A percentile compares a stretch with the other conserved stretches of the same genome.
phyloP scores from a whole-genome alignment of 1,140 invertebrate species.

The Diprion similis region DNA sequence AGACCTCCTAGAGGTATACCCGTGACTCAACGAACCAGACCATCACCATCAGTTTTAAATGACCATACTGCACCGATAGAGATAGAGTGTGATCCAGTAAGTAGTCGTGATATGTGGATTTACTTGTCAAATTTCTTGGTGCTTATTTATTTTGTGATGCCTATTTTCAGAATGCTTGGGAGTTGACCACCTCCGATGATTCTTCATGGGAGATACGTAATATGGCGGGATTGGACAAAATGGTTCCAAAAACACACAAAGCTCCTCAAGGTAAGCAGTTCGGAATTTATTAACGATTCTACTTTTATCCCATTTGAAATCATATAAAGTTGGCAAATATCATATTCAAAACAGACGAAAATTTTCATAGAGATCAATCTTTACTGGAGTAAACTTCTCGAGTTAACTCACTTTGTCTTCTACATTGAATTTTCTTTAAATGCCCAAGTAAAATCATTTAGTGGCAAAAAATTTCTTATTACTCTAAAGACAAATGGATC shows the following conservation, averaged over 20 bases:
- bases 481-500: too few species aligned
- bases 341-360: too few species aligned
- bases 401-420: too few species aligned
- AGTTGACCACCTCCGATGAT: constrained; percentile 58
- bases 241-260: constrained; percentile 56
- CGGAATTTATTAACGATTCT: too few species aligned
- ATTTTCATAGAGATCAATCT: too few species aligned
- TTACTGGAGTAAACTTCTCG: too few species aligned
- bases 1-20: neutral
- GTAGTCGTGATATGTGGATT: constrained; percentile 43
- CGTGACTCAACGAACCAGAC: neutral
- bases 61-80: constrained; percentile 57
- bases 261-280: constrained; percentile 47
- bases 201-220: constrained; percentile 61
- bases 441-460: too few species aligned
- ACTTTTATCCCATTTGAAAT: too few species aligned
- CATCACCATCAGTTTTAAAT: neutral
- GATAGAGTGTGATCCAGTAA: constrained; percentile 73
- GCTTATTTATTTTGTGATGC: constrained; percentile 5
- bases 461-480: too few species aligned
- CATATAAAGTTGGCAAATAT: too few species aligned
- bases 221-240: constrained; percentile 66
- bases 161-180: constrained; percentile 69
- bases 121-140: constrained; percentile 8
- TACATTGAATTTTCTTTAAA: too few species aligned